phyloP scores from a whole-genome alignment of 1,140 invertebrate species.

The Coptotermes formosanus region DNA sequence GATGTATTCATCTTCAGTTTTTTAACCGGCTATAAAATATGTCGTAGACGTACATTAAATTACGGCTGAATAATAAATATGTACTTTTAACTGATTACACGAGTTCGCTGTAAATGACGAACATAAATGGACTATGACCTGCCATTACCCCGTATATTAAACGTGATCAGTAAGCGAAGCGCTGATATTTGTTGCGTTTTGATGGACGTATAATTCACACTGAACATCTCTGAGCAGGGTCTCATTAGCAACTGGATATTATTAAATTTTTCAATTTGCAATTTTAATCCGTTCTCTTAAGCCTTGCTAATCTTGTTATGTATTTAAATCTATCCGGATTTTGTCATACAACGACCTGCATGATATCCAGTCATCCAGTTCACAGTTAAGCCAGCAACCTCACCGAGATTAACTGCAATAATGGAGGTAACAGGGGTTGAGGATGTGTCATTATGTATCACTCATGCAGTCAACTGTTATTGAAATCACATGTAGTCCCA shows the following conservation, averaged over 20 bases:
- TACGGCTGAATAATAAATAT: too few relatives aligned
- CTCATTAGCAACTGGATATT: neutral
- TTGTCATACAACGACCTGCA: neutral
- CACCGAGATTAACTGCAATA: neutral
- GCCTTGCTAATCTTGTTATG: neutral
- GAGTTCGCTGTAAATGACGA: too few relatives aligned
- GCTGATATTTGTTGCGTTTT: neutral
- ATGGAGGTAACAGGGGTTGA: neutral
- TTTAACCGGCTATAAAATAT: too few relatives aligned
- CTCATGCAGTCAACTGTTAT: neutral
- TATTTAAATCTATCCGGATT: neutral
- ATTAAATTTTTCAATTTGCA: slow-evolving; percentile 16
- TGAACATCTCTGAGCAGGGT: neutral
- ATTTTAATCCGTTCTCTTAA: neutral
- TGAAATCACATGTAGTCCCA: neutral
- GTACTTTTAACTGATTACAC: too few relatives aligned
- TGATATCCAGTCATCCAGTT: neutral
- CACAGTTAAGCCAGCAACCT: neutral
- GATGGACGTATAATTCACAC: neutral
- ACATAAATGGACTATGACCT: too few relatives aligned
- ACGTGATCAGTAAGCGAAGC: neutral
- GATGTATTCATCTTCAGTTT: too few relatives aligned
- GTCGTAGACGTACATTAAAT: too few relatives aligned
- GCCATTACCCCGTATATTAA: too few relatives aligned
- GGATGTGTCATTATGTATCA: neutral